phyloP scores from a whole-genome alignment of 2,113 vertebrate species.

The Cinclus cinclus region DNA sequence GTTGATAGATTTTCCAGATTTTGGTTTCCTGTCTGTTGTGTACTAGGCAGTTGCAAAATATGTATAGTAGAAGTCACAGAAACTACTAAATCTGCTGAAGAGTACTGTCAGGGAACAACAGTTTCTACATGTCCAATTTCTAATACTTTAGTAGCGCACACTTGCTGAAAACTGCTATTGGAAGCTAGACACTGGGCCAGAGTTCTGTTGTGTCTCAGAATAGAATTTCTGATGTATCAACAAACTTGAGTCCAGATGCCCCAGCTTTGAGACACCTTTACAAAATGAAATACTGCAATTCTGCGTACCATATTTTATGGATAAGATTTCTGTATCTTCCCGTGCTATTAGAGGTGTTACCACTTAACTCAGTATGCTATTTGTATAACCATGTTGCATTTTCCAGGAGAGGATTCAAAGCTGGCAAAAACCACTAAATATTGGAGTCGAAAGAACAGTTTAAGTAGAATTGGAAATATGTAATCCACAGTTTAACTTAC shows the following conservation, averaged over 20 bases:
- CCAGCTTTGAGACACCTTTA: neutral
- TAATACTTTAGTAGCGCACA: neutral
- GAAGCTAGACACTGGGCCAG: neutral
- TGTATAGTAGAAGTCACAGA: neutral
- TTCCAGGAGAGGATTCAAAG: neutral
- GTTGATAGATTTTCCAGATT: neutral
- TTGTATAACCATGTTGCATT: neutral
- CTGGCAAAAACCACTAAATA: neutral
- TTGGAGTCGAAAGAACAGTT: neutral
- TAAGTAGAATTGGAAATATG: neutral
- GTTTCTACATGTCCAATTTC: neutral
- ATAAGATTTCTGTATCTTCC: neutral
- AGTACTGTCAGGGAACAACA: neutral
- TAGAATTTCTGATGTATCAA: neutral
- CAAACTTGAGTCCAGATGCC: neutral
- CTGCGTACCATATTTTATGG: neutral
- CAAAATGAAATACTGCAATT: neutral
- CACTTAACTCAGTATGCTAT: neutral
- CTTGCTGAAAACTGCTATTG: neutral
- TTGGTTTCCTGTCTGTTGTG: neutral
- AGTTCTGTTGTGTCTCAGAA: neutral
- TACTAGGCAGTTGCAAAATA: neutral
- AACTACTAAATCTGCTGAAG: neutral
- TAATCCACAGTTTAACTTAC: neutral
- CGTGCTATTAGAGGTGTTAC: neutral